Conservation (phyloP, 2,888 invertebrate species). For the Ephialtes manifestator region DNA sequence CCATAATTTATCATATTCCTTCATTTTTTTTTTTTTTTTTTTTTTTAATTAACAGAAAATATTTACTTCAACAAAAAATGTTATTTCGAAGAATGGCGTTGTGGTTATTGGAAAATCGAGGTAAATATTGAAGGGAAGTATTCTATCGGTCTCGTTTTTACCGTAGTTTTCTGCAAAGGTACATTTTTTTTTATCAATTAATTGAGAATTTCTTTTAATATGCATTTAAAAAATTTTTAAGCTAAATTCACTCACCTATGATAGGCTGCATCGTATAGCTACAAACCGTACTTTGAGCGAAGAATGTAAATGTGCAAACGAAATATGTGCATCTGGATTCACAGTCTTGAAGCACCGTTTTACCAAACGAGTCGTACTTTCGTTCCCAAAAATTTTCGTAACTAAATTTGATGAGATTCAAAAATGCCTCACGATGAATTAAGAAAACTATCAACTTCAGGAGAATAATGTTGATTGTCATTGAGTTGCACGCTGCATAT, state of each 20-base stretch:
- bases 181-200: not conserved
- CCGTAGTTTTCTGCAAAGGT: constrained; percentile 66
- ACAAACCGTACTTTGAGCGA: constrained; percentile 67
- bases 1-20: not conserved
- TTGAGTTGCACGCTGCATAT: constrained; percentile 66
- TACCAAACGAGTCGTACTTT: constrained; percentile 56
- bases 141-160: constrained; percentile 68
- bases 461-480: constrained; percentile 64
- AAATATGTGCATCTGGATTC: constrained; percentile 61
- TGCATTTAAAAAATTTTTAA: not conserved
- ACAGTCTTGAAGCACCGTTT: constrained; percentile 49
- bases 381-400: constrained; percentile 65
- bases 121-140: constrained; percentile 71
- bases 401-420: constrained; percentile 65
- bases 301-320: constrained; percentile 62
- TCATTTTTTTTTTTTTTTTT: not conserved
- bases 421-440: constrained; percentile 56
- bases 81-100: constrained; percentile 74
- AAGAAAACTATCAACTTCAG: constrained; percentile 60
- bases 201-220: not conserved
- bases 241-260: constrained; percentile 53
- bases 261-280: constrained; percentile 61
- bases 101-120: constrained; percentile 68
- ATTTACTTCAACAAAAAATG: constrained; percentile 71
- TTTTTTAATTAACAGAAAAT: not conserved